A percentile compares a stretch with the other conserved stretches of the same genome.
Evolutionary conservation across 2,797 vertebrate genomes (phyloP).

Genomic region (Siniperca undulata): DNA sequence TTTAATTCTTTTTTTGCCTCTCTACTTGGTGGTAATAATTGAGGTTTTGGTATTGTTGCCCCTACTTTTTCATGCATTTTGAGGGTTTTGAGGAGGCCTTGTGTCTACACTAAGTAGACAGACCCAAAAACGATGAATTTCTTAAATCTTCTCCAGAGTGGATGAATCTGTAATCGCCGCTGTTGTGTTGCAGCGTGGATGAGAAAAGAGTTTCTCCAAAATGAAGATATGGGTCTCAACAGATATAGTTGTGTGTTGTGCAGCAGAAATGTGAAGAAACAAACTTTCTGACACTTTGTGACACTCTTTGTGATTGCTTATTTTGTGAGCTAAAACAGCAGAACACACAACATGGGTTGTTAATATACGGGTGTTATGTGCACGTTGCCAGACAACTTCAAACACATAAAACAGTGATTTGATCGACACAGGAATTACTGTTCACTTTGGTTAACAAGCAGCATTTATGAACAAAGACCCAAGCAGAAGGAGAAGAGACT

Average conservation of each 20-base stretch:
- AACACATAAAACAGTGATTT: not conserved
- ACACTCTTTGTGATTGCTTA: not conserved
- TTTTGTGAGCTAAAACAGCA: not conserved
- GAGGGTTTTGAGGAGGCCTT: not conserved
- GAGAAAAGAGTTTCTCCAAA: not conserved
- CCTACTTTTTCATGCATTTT: not conserved
- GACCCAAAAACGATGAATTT: not conserved
- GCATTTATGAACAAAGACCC: not conserved
- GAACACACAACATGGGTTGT: not conserved
- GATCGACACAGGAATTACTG: not conserved
- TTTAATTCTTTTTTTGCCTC: not conserved
- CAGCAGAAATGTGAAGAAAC: slow-evolving; percentile 6
- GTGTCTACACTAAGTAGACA: not conserved
- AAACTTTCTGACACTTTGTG: not conserved
- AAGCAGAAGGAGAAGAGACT: not conserved
- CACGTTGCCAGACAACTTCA: not conserved
- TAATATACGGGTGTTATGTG: too few species aligned
- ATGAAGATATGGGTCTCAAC: not conserved
- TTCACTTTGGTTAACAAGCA: not conserved
- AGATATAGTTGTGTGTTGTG: not conserved
- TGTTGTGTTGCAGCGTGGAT: not conserved
- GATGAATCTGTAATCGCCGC: not conserved
- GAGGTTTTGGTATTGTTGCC: not conserved
- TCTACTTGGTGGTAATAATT: not conserved
- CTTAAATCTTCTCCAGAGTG: not conserved